These are phyloP conservation scores for Adela reaumurella DNA, from an alignment of 2,888 invertebrate species.

Conservation along the genomic window DNA sequence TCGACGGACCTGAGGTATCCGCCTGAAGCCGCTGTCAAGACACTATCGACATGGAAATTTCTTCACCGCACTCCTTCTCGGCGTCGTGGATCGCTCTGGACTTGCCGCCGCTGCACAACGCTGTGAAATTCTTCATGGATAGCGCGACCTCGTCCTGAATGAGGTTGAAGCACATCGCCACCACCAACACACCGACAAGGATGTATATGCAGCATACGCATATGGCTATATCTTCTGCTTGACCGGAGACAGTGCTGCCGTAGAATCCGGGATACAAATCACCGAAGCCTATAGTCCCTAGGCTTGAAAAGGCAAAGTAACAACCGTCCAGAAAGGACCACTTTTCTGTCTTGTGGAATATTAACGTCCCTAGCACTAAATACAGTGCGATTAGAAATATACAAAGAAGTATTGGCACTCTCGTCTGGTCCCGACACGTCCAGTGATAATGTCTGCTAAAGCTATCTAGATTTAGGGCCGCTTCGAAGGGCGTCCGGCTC, in stretches of 20 bases:
- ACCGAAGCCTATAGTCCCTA: slow-evolving; percentile 82
- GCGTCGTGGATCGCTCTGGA: slow-evolving; percentile 37
- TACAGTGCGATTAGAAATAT: slow-evolving; percentile 82
- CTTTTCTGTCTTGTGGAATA: slow-evolving; percentile 86
- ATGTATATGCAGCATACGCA: slow-evolving; percentile 80
- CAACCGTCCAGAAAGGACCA: slow-evolving; percentile 89
- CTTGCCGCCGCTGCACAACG: slow-evolving; percentile 25
- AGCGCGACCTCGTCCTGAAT: slow-evolving; percentile 71
- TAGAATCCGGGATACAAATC: slow-evolving; percentile 68
- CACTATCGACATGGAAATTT: slow-evolving; percentile 47
- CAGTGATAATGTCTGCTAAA: slow-evolving; percentile 34
- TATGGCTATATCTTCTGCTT: slow-evolving; percentile 63
- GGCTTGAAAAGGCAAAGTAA: slow-evolving; percentile 75
- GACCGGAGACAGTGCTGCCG: slow-evolving; percentile 35
- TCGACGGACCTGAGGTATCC: slow-evolving; percentile 27
- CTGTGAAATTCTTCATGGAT: slow-evolving; percentile 27
- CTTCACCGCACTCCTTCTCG: slow-evolving; percentile 46
- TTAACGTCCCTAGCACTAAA: slow-evolving; percentile 81
- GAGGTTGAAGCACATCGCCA: slow-evolving; percentile 84
- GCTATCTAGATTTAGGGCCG: slow-evolving; percentile 39
- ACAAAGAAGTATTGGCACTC: slow-evolving; percentile 86
- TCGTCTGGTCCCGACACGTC: slow-evolving; percentile 57
- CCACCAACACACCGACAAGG: slow-evolving; percentile 77
- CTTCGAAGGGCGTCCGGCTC: slow-evolving; percentile 38
- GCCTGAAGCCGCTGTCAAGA: slow-evolving; percentile 55